phyloP scores from a whole-genome alignment of 2,888 invertebrate species.

The Psylliodes chrysocephalus region DNA sequence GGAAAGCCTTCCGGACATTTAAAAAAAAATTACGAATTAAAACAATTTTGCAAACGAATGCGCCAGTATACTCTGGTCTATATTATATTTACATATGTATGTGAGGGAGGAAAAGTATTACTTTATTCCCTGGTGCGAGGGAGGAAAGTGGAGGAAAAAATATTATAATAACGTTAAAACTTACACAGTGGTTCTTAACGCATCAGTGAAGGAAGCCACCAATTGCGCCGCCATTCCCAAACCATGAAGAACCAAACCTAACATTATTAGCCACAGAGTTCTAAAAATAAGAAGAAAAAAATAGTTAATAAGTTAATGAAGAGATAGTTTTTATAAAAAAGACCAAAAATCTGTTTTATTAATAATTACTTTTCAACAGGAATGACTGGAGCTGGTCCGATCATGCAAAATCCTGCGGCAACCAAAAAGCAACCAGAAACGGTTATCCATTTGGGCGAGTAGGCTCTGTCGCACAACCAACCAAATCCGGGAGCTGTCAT shows the following conservation, averaged over 20 bases:
- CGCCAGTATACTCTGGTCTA: too few species aligned
- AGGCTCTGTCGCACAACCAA: slow-evolving; percentile 77
- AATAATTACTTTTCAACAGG: slow-evolving; percentile 70
- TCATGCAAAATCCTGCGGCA: slow-evolving; percentile 75
- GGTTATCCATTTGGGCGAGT: slow-evolving; percentile 75
- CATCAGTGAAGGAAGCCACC: slow-evolving; percentile 88
- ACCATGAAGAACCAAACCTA: slow-evolving; percentile 81
- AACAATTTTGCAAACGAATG: too few species aligned
- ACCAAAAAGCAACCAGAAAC: slow-evolving; percentile 75
- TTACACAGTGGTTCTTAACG: slow-evolving; percentile 83
- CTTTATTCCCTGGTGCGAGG: too few species aligned
- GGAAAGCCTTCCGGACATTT: too few species aligned
- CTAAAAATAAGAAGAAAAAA: too few species aligned
- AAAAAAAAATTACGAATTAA: too few species aligned
- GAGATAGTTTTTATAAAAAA: background rate
- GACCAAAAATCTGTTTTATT: slow-evolving; percentile 18
- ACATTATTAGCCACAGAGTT: slow-evolving; percentile 73
- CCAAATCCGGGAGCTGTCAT: slow-evolving; percentile 83
- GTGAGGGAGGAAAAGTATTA: too few species aligned
- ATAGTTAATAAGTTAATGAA: background rate
- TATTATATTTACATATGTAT: too few species aligned
- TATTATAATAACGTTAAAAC: slow-evolving; percentile 55
- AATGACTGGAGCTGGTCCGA: slow-evolving; percentile 85
- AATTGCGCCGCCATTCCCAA: slow-evolving; percentile 85
- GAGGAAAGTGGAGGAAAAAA: too few species aligned